Conservation (phyloP, 2,888 invertebrate species). For the Thymelicus lineola region DNA sequence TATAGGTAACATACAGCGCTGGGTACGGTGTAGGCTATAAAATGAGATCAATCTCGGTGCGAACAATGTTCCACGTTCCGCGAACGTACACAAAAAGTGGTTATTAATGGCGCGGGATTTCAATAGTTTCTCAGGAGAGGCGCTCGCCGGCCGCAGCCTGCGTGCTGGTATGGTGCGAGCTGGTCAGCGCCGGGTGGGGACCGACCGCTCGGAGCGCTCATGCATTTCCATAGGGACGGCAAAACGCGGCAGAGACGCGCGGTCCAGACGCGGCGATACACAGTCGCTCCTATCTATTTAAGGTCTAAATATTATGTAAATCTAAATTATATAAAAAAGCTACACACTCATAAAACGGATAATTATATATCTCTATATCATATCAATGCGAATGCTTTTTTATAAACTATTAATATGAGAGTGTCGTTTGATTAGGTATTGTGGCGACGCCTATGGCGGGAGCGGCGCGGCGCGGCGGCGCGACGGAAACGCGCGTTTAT, state of each 20-base stretch:
- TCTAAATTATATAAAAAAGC: no score
- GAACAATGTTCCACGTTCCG: conserved; percentile 16
- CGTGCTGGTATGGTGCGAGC: conserved; percentile 1
- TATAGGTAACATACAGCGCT: neutral
- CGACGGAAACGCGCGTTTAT: conserved; percentile 46
- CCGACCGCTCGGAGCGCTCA: conserved; percentile 48
- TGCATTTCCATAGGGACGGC: conserved; percentile 63
- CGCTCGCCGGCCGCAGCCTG: neutral
- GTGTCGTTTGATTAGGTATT: conserved; percentile 47
- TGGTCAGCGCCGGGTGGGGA: conserved; percentile 37
- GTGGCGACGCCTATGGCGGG: conserved; percentile 57
- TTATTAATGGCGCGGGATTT: conserved; percentile 38
- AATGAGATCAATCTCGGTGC: conserved; percentile 35
- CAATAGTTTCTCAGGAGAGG: conserved; percentile 43
- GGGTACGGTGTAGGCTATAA: conserved; percentile 2
- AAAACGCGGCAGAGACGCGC: conserved; percentile 64
- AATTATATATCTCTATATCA: no score
- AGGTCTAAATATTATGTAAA: no score
- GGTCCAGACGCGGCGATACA: conserved; percentile 14
- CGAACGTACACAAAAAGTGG: conserved; percentile 30
- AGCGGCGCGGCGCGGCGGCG: conserved; percentile 14
- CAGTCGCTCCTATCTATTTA: no score
- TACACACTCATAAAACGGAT: no score
- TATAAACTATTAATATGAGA: no score
- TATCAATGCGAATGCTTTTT: no score